Evolutionary conservation across 2,797 vertebrate species (phyloP).

Genomic region (Cyprinella venusta): DNA sequence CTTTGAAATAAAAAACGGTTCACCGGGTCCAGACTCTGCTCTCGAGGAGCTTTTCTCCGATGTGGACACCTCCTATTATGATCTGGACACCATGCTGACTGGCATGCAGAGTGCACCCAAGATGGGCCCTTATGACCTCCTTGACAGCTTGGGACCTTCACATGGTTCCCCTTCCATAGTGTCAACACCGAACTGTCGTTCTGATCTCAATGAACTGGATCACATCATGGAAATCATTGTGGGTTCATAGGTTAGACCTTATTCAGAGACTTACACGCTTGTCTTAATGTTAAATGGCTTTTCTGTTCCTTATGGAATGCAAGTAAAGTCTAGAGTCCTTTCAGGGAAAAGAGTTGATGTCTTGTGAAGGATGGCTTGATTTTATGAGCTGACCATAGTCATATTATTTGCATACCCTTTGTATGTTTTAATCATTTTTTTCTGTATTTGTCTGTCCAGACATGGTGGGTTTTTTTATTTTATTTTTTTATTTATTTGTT

Average conservation of each 20-base stretch:
- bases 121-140: slow-evolving; percentile 87
- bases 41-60: slow-evolving; percentile 94
- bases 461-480: slow-evolving; percentile 34
- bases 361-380: slow-evolving; percentile 68
- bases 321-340: slow-evolving; percentile 60
- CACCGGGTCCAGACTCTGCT: slow-evolving; percentile 78
- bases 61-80: slow-evolving; percentile 92
- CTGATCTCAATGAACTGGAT: slow-evolving; percentile 86
- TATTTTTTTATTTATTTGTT: slow-evolving; percentile 66
- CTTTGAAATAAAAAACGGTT: slow-evolving; percentile 78
- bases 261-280: slow-evolving; percentile 45
- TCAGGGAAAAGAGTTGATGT: slow-evolving; percentile 58
- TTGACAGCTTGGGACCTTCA: slow-evolving; percentile 85
- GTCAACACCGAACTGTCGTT: slow-evolving; percentile 80
- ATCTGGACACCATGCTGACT: slow-evolving; percentile 93
- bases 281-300: slow-evolving; percentile 52
- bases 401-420: slow-evolving; percentile 64
- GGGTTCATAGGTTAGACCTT: slow-evolving; percentile 78
- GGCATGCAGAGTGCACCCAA: slow-evolving; percentile 90
- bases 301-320: slow-evolving; percentile 61
- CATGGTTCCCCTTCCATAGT: slow-evolving; percentile 70
- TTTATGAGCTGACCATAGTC: slow-evolving; percentile 63
- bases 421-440: slow-evolving; percentile 59
- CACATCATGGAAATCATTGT: slow-evolving; percentile 89
- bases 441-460: slow-evolving; percentile 49